Base-by-base conservation (phyloP, 2,113 vertebrate species). In the Corythaixoides concolor region DNA sequence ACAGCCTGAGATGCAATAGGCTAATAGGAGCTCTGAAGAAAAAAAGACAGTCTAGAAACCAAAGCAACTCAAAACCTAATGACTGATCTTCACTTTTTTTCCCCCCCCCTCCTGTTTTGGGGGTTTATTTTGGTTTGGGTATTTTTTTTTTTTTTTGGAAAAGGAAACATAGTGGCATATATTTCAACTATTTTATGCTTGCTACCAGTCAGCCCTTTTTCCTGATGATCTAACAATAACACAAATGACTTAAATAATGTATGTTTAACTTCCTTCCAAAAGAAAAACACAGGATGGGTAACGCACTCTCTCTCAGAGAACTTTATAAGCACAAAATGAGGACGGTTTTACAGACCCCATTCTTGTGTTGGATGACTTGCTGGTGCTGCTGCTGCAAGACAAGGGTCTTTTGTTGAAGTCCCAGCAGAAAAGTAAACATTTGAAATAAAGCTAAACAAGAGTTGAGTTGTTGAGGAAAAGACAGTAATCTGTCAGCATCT, bases 251-350 rank as follows among this genome's bases (percentile, higher is more conserved):
- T 83, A 85, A 97, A 95, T 92, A 92, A 93, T 27, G 74, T 94
- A 95, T 91, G 94, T 73, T 96, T 89, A 88, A 94, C 96, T 97
- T 97, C 96, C 94, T 95, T 94, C 94, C 94, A 80, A 91, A 95
- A 95, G 81, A 58, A 97, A 96, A 97, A 95, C 96, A 96, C 95
- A 93, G 95, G 92, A 96, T 83, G 89, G 66, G 74, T 83, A 94
- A 63, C 2, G 8, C 22, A 1, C 41, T 84, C 64, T 28, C 52
- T 68, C 77, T 91, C 81, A 83, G 73, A 92, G 70, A 80, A 19
- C 87, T 93, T 95, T 85, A 89, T 84, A 89, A 95, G 91, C 63
- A 70, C 58, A 85, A 62, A 75, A 66, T 0, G 4, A 91, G 67
- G 91, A 89, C 86, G 80, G 58, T 88, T 96, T 95, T 95, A 95